Evolutionary conservation across 2,113 vertebrate species (phyloP).

Genomic region (Sprattus sprattus): DNA sequence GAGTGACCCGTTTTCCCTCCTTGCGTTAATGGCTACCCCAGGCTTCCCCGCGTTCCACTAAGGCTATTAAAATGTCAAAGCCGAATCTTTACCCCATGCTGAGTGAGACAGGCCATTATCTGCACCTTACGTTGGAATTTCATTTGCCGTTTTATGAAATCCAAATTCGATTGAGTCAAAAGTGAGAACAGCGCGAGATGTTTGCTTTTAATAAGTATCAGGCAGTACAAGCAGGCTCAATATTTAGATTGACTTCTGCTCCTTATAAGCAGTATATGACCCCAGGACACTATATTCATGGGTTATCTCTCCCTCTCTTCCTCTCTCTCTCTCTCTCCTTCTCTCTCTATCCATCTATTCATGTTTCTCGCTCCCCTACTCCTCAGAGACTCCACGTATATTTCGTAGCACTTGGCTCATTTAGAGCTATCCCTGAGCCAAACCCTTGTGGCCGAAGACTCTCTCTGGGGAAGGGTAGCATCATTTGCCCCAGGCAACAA

Average conservation of each 20-base stretch:
- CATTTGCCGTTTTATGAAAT: constrained; percentile 24
- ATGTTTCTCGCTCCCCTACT: constrained; percentile 25
- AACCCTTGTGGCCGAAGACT: constrained; percentile 31
- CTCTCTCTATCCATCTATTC: neutral
- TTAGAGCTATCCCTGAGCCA: constrained; percentile 40
- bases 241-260: constrained; percentile 6
- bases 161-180: constrained; percentile 20
- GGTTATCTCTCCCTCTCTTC: neutral
- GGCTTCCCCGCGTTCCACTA: constrained; percentile 35
- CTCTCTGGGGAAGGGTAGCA: constrained; percentile 50
- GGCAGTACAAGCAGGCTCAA: neutral
- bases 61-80: constrained; percentile 57
- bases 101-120: constrained; percentile 51
- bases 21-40: constrained; percentile 32
- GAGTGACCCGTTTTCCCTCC: constrained; percentile 46
- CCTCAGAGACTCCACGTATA: constrained; percentile 46
- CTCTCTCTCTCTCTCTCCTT: neutral
- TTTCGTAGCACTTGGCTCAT: constrained; percentile 58
- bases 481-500: constrained; percentile 51
- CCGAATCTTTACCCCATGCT: constrained; percentile 48
- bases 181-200: neutral
- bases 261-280: neutral
- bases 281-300: neutral
- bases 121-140: constrained; percentile 41
- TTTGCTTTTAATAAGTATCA: constrained; percentile 13